Evolutionary conservation across 2,888 invertebrate species (phyloP).

Genomic region (Acronicta alni): DNA sequence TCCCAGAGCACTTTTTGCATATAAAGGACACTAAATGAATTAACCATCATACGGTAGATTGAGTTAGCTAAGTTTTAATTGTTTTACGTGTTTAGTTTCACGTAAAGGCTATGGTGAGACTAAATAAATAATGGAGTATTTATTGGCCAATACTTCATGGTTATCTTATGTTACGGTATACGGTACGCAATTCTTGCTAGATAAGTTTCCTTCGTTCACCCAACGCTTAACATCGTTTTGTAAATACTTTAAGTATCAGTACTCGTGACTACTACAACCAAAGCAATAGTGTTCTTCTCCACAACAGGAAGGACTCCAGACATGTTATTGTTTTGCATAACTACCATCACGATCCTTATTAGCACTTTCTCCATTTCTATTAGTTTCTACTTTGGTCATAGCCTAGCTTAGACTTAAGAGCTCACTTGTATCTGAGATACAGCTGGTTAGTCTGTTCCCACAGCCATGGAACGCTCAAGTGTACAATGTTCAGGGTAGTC

Average conservation of each 20-base stretch:
- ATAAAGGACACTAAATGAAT: slow-evolving; percentile 1
- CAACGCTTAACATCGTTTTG: slow-evolving; percentile 28
- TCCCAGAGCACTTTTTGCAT: background rate
- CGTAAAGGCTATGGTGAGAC: background rate
- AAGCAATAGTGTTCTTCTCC: too few relatives aligned
- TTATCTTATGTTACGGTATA: slow-evolving; percentile 2
- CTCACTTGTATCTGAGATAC: too few relatives aligned
- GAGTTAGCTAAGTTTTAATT: slow-evolving; percentile 15
- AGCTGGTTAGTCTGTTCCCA: slow-evolving; percentile 11
- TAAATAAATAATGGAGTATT: slow-evolving; percentile 12
- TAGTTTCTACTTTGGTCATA: too few relatives aligned
- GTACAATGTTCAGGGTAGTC: slow-evolving; percentile 20
- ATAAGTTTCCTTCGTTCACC: slow-evolving; percentile 29
- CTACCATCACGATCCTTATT: too few relatives aligned
- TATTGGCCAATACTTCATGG: slow-evolving; percentile 17
- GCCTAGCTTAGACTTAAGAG: too few relatives aligned
- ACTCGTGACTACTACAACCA: background rate
- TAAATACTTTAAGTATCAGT: slow-evolving; percentile 18
- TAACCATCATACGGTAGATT: background rate
- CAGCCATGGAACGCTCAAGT: slow-evolving; percentile 19
- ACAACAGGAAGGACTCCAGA: too few relatives aligned
- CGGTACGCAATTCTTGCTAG: slow-evolving; percentile 12
- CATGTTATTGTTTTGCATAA: too few relatives aligned
- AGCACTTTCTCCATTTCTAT: too few relatives aligned
- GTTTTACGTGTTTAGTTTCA: slow-evolving; percentile 14